Conservation (phyloP, 2,888 invertebrate species). For the Fabriciana adippe region DNA sequence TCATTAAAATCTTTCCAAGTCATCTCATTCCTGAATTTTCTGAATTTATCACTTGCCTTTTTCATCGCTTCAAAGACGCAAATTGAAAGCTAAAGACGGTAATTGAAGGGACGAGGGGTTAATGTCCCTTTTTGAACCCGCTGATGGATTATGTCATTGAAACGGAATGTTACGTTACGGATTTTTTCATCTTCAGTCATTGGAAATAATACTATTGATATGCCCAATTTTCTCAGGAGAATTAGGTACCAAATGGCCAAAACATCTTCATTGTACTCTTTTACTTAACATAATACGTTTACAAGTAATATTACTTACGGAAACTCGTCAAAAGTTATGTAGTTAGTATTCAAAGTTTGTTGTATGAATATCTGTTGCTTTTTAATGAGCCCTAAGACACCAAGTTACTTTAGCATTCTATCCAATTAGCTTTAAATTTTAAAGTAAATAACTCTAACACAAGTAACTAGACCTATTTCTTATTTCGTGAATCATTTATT, state of each 20-base stretch:
- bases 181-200: conserved; percentile 50
- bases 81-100: conserved; percentile 81
- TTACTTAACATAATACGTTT: too few relatives aligned
- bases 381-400: conserved; percentile 20
- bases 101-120: conserved; percentile 77
- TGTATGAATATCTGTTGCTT: conserved; percentile 30
- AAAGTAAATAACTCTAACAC: conserved; percentile 1
- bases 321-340: conserved; percentile 34
- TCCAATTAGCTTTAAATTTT: conserved; percentile 12
- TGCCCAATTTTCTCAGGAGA: conserved; percentile 5
- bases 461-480: not conserved
- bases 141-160: conserved; percentile 75
- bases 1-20: conserved; percentile 33
- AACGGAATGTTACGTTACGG: conserved; percentile 56
- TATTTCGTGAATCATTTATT: not conserved
- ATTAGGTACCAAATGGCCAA: conserved; percentile 7
- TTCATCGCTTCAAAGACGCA: conserved; percentile 69
- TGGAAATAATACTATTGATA: conserved; percentile 33
- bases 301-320: too few relatives aligned
- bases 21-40: conserved; percentile 41
- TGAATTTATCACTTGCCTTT: conserved; percentile 62
- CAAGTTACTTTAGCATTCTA: conserved; percentile 12
- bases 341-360: conserved; percentile 29
- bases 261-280: too few relatives aligned
- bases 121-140: conserved; percentile 66